Conservation (phyloP, 2,113 vertebrate species). For the Pterocles gutturalis region DNA sequence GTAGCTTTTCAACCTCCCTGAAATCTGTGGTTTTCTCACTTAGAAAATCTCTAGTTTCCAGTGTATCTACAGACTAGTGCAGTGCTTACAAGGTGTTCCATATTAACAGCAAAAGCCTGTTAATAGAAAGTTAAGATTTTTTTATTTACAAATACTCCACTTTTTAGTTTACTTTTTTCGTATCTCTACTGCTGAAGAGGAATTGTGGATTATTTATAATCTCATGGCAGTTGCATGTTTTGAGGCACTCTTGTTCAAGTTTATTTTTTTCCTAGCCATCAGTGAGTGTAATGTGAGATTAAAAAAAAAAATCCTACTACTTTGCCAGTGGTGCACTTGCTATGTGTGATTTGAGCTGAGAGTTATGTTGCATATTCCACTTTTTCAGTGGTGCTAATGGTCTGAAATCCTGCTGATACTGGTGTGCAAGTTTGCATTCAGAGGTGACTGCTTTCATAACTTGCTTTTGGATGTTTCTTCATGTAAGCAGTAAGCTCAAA, state of each 20-base stretch:
- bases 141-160: background rate
- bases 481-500: background rate
- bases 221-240: background rate
- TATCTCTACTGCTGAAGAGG: background rate
- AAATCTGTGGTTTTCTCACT: background rate
- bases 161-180: background rate
- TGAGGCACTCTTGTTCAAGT: background rate
- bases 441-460: background rate
- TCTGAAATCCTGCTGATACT: background rate
- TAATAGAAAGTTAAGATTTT: background rate
- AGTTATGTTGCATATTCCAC: background rate
- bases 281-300: background rate
- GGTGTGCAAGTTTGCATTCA: background rate
- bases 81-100: background rate
- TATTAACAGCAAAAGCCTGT: background rate
- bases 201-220: background rate
- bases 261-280: background rate
- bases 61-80: background rate
- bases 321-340: background rate
- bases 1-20: background rate
- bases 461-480: background rate
- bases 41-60: background rate
- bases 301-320: background rate
- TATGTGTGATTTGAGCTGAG: background rate
- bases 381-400: background rate